These are phyloP conservation scores for Myotis findleyi DNA, from an alignment of 2,797 vertebrate species.

Conservation along the genomic window DNA sequence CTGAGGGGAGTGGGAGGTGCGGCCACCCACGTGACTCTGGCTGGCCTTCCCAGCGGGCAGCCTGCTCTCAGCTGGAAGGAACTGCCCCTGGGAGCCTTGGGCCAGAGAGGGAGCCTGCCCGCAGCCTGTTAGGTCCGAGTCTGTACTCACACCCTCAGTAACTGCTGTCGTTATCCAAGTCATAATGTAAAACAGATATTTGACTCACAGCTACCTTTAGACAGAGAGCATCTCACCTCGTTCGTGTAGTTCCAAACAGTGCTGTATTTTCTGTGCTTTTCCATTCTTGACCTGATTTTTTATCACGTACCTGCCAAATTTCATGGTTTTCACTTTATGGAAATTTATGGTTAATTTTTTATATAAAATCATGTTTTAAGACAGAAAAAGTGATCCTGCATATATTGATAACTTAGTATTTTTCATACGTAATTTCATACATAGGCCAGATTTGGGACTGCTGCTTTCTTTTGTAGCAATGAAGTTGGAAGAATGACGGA, in stretches of 20 bases:
- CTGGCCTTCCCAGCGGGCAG: no score
- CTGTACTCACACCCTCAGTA: neutral
- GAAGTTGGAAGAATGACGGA: slow-evolving; percentile 90
- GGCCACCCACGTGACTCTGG: neutral
- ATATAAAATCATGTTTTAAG: neutral
- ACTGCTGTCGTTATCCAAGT: neutral
- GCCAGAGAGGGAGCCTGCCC: neutral
- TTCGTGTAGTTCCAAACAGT: neutral
- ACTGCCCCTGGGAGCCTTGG: neutral
- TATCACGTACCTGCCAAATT: neutral
- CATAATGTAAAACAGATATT: neutral
- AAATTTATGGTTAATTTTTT: slow-evolving; percentile 33
- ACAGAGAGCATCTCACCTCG: neutral
- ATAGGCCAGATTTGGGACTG: neutral
- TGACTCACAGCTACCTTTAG: neutral
- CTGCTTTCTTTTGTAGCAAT: slow-evolving; percentile 82
- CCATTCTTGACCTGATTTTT: slow-evolving; percentile 5
- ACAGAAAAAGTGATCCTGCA: neutral
- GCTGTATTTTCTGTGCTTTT: neutral
- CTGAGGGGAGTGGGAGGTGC: neutral
- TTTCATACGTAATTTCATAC: neutral
- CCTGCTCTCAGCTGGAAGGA: neutral
- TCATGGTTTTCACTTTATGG: neutral
- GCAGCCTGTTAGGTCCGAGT: neutral
- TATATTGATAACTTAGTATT: neutral